phyloP scores from a whole-genome alignment of 2,888 invertebrate species.

The Liopterus haemorrhoidalis region DNA sequence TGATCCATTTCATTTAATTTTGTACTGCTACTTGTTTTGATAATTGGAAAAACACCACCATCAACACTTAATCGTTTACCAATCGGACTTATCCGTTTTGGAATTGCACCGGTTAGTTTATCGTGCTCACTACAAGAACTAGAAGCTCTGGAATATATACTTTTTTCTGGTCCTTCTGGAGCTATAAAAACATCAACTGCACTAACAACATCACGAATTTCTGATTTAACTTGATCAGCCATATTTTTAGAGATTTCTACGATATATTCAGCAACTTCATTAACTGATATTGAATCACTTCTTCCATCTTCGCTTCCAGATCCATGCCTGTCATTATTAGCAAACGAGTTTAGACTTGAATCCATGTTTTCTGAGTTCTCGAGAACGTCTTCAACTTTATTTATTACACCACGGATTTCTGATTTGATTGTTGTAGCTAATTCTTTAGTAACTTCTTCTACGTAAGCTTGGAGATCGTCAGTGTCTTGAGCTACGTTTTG shows the following conservation, averaged over 20 bases:
- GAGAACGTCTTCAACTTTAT: conserved; percentile 70
- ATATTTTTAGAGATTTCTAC: conserved; percentile 73
- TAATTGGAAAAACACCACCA: conserved; percentile 41
- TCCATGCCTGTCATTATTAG: conserved; percentile 40
- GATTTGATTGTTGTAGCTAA: conserved; percentile 76
- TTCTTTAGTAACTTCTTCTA: conserved; percentile 72
- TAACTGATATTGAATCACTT: conserved; percentile 66
- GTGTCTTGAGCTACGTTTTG: conserved; percentile 45
- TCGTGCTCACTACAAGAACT: conserved; percentile 39
- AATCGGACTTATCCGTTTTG: conserved; percentile 38
- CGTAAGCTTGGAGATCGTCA: conserved; percentile 67
- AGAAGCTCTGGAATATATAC: conserved; percentile 39
- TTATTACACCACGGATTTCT: conserved; percentile 73
- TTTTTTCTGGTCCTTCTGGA: conserved; percentile 40
- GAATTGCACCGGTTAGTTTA: conserved; percentile 31
- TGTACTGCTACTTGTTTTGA: conserved; percentile 53
- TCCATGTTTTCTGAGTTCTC: conserved; percentile 62
- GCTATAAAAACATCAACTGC: conserved; percentile 59
- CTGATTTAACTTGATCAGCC: conserved; percentile 73
- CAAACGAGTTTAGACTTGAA: conserved; percentile 40
- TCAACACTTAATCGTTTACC: conserved; percentile 38
- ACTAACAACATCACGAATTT: conserved; percentile 66
- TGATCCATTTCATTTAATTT: conserved; percentile 57
- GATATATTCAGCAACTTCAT: conserved; percentile 69
- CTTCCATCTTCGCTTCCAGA: conserved; percentile 57